Evolutionary conservation across 2,888 invertebrate genomes (phyloP).

Genomic region (Dysmachus trigonus): DNA sequence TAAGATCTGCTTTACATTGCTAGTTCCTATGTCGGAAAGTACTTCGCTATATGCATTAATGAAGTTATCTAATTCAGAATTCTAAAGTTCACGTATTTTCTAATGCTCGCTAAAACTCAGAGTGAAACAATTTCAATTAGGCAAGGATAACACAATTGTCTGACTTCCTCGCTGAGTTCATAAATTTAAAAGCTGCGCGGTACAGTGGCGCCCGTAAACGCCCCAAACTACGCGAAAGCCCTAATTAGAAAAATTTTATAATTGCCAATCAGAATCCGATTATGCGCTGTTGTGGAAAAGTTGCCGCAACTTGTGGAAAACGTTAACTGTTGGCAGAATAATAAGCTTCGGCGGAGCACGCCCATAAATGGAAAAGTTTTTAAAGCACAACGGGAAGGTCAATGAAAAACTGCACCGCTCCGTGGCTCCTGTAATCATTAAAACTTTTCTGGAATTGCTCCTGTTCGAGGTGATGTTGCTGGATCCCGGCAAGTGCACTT

Average conservation of each 20-base stretch:
- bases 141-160: not conserved
- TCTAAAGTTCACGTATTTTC: not conserved
- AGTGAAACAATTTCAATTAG: not conserved
- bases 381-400: conserved; percentile 43
- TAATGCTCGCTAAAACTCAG: not conserved
- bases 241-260: conserved; percentile 36
- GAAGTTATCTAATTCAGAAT: not conserved
- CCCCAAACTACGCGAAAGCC: not conserved
- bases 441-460: conserved; percentile 43
- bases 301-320: conserved; percentile 10
- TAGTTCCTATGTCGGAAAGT: not conserved
- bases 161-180: not conserved
- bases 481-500: conserved; percentile 35
- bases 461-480: conserved; percentile 30
- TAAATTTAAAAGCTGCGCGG: not conserved
- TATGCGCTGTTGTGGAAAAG: conserved; percentile 25
- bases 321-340: conserved; percentile 1
- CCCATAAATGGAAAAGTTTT: conserved; percentile 15
- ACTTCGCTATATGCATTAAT: not conserved
- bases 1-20: too few species aligned
- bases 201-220: not conserved
- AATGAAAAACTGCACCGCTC: conserved; percentile 41
- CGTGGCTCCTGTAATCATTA: conserved; percentile 45
- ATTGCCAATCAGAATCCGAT: conserved; percentile 26
- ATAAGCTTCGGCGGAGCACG: conserved; percentile 7